These are phyloP conservation scores for Elegia similella DNA, from an alignment of 2,888 invertebrate genomes.

Conservation along the genomic window DNA sequence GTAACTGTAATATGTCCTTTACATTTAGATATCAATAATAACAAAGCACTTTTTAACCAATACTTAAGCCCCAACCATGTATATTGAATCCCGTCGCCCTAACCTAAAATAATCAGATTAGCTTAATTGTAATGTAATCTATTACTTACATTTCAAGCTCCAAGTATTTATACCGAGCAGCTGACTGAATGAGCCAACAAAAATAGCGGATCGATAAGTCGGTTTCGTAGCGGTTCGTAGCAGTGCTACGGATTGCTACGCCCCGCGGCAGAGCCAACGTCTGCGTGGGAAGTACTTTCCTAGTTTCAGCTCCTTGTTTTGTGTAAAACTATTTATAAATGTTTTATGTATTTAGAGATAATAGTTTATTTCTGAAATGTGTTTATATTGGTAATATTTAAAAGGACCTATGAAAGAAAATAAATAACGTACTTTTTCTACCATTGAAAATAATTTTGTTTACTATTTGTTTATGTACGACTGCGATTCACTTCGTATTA, in stretches of 20 bases:
- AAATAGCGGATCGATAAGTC: conserved; percentile 14
- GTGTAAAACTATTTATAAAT: background rate
- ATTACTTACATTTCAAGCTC: too few relatives aligned
- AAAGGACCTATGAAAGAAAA: too few relatives aligned
- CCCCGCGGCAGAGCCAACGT: conserved; percentile 1
- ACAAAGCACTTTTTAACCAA: too few relatives aligned
- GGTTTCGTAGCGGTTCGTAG: conserved; percentile 14
- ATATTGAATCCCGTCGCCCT: too few relatives aligned
- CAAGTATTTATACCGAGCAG: conserved; percentile 4
- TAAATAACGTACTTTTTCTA: too few relatives aligned
- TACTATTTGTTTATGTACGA: too few relatives aligned
- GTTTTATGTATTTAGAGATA: background rate
- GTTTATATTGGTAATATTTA: background rate
- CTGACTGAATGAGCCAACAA: conserved; percentile 11
- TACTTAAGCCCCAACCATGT: too few relatives aligned
- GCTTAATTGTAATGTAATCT: background rate
- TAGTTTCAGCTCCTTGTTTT: background rate
- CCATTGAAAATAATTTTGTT: too few relatives aligned
- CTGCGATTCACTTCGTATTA: too few relatives aligned
- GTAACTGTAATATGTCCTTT: too few relatives aligned
- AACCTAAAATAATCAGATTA: background rate
- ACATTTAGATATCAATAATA: too few relatives aligned
- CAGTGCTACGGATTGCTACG: conserved; percentile 10
- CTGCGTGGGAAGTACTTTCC: background rate
- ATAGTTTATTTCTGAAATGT: background rate